phyloP scores from a whole-genome alignment of 64 coral and sea anemone genomes.

The Montipora cactus region DNA sequence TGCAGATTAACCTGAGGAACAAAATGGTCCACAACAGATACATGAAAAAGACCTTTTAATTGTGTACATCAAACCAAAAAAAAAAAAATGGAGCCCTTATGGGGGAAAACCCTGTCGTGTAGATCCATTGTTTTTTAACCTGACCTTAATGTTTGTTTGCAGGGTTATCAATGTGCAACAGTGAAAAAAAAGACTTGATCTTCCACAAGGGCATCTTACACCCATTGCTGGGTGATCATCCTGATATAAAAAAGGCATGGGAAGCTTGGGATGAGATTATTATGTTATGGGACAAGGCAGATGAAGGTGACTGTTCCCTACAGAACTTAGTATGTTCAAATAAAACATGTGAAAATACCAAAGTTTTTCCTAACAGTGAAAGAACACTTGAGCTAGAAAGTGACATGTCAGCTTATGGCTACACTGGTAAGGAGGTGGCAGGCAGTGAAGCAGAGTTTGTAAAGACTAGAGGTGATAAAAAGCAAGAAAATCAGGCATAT shows the following conservation, averaged over 20 bases:
- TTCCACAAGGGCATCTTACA: slow-evolving; percentile 45
- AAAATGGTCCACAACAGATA: no score
- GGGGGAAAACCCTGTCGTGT: no score
- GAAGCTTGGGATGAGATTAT: slow-evolving; percentile 61
- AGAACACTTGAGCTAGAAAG: background rate
- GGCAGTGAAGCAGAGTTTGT: no score
- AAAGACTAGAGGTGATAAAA: no score
- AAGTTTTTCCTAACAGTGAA: background rate
- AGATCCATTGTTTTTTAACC: background rate
- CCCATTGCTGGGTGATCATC: slow-evolving; percentile 31
- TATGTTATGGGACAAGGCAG: background rate
- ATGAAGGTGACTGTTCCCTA: background rate
- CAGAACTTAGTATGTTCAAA: background rate
- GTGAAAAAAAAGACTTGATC: slow-evolving; percentile 12
- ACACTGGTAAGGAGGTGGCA: background rate
- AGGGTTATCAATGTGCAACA: slow-evolving; percentile 20
- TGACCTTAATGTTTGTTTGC: background rate
- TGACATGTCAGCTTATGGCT: background rate
- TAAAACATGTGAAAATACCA: background rate
- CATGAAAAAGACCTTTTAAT: no score
- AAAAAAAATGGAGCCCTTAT: no score
- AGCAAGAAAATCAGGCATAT: background rate
- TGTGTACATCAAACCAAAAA: no score
- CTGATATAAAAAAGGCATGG: slow-evolving; percentile 24
- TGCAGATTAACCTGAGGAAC: no score